Conservation (phyloP, 2,888 invertebrate species). For the Macropis europaea region DNA sequence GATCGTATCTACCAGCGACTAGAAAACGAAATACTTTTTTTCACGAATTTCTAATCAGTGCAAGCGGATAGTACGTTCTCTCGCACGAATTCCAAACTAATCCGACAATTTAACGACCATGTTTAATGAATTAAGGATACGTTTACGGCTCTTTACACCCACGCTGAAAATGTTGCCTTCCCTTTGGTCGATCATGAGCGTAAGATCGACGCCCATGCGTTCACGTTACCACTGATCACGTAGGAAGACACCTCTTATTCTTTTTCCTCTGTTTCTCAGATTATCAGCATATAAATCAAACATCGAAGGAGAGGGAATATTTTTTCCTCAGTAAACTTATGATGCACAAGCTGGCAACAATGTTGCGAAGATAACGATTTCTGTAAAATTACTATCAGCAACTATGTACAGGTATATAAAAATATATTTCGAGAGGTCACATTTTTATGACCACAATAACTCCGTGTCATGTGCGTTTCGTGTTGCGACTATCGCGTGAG, state of each 20-base stretch:
- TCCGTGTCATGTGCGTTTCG: background rate
- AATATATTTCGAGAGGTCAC: slow-evolving; percentile 34
- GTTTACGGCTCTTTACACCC: slow-evolving; percentile 29
- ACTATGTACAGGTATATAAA: slow-evolving; percentile 19
- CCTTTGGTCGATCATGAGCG: slow-evolving; percentile 12
- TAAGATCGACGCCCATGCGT: slow-evolving; percentile 54
- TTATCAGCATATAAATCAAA: too few relatives aligned
- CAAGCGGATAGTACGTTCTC: too few relatives aligned
- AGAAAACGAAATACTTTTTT: slow-evolving; percentile 6
- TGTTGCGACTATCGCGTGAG: slow-evolving; percentile 7
- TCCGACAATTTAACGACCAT: slow-evolving; percentile 20
- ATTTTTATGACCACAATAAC: slow-evolving; percentile 21
- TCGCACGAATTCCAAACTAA: too few relatives aligned
- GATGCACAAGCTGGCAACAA: too few relatives aligned
- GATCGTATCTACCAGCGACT: slow-evolving; percentile 22
- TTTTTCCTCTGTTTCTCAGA: slow-evolving; percentile 10
- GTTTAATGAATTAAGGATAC: slow-evolving; percentile 42
- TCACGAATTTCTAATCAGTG: background rate
- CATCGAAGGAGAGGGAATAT: too few relatives aligned
- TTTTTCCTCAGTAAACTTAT: too few relatives aligned
- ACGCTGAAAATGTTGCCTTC: slow-evolving; percentile 35
- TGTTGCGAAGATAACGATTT: too few relatives aligned
- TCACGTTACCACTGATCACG: slow-evolving; percentile 42
- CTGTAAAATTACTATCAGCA: too few relatives aligned
- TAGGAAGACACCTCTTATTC: slow-evolving; percentile 43